These are phyloP conservation scores for Rhabditoides inermis DNA, from an alignment of 2,888 invertebrate species.

Conservation along the genomic window DNA sequence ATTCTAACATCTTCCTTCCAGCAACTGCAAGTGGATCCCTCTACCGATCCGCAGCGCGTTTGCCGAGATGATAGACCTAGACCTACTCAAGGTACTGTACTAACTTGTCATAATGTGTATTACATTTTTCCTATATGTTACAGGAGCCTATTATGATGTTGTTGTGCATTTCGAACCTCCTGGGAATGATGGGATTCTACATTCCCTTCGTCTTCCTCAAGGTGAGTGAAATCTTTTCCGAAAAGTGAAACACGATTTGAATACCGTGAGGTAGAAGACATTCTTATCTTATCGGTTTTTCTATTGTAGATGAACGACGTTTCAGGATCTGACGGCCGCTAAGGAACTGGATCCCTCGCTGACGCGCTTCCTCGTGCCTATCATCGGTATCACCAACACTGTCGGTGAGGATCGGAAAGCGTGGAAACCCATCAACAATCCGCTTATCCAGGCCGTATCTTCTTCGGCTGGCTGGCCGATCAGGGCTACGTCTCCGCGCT, in stretches of 20 bases:
- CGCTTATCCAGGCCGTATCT: slow-evolving; percentile 57
- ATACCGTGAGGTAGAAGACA: too few relatives aligned
- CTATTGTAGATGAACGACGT: too few relatives aligned
- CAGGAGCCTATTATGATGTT: slow-evolving; percentile 77
- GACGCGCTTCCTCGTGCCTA: slow-evolving; percentile 43
- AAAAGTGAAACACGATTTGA: too few relatives aligned
- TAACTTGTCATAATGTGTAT: background rate
- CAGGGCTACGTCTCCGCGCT: slow-evolving; percentile 64
- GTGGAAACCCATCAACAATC: background rate
- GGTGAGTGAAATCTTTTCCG: too few relatives aligned
- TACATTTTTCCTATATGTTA: slow-evolving; percentile 53
- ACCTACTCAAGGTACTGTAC: slow-evolving; percentile 26
- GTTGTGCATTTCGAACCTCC: slow-evolving; percentile 83
- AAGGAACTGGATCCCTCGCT: slow-evolving; percentile 16
- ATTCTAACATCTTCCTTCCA: slow-evolving; percentile 7
- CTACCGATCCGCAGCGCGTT: slow-evolving; percentile 43
- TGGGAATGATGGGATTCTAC: slow-evolving; percentile 87
- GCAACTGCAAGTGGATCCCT: slow-evolving; percentile 43
- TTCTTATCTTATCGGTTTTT: too few relatives aligned
- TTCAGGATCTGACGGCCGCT: slow-evolving; percentile 35
- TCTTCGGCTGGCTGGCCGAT: slow-evolving; percentile 66
- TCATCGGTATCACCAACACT: slow-evolving; percentile 67
- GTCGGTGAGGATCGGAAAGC: slow-evolving; percentile 59
- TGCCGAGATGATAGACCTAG: slow-evolving; percentile 48
- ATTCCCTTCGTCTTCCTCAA: slow-evolving; percentile 74